Evolutionary conservation across 2,797 vertebrate species (phyloP), one percentile per base, ranked within the genome.

Genomic region (Anguilla obscura): DNA sequence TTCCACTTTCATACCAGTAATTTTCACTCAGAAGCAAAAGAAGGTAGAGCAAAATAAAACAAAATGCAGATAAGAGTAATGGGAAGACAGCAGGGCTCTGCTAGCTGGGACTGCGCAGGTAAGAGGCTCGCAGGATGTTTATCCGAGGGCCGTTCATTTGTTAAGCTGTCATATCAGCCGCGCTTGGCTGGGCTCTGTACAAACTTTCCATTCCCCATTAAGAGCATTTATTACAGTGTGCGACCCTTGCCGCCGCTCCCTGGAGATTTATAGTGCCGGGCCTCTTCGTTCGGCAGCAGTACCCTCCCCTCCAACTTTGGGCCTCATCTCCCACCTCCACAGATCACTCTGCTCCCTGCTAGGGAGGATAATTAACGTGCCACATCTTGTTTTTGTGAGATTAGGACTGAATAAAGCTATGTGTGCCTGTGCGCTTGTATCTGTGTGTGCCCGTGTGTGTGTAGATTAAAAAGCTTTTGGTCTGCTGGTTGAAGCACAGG

Each of bases 131-230:
- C 21, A n/a, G 54, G 14, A 66, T 83, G 86, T 84, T 87, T 69
- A 69, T 50, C 58, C 54, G n/a, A 56, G 45, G 36, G 58, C 40
- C 36, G 27, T 66, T 66, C 76, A 56, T 84, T 83, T 84, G 66
- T 87, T 87, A 87, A 58, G 36, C 79, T 87, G 86, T 87, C 86
- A 84, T 60, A 87, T 84, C 79, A 48, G 86, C n/a, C 14, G 24
- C 58, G 56, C 33, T 10, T 84, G 79, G 58, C 40, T 45, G 76
- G 18, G 56, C 76, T 40, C 58, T 30, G 24, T 84, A 66, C 86
- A 66, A 66, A 50, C 76, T 66, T 84, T 84, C 86, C 66, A 86
- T 74, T 74, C 66, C 50, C 56, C 74, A 52, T 84, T 87, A 84
- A 84, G 54, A 50, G 21, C 86, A 33, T 66, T 84, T 83, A 87